phyloP scores from a whole-genome alignment of 1,140 invertebrate genomes.

The Drosophila subobscura region DNA sequence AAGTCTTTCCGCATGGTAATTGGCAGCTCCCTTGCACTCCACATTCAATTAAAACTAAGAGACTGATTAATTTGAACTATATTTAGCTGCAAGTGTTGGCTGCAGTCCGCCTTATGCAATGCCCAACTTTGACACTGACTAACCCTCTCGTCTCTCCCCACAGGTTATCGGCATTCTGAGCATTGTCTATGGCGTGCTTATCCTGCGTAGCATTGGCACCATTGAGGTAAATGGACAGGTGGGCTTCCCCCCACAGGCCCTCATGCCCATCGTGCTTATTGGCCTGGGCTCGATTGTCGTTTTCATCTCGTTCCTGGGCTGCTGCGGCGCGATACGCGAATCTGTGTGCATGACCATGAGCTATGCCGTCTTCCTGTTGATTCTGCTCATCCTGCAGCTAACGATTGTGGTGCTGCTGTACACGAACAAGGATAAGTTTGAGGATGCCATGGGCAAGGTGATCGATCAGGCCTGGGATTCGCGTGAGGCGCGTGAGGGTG shows the following conservation, averaged over 20 bases:
- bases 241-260: constrained; percentile 84
- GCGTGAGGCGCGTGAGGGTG: constrained; percentile 22
- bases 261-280: constrained; percentile 87
- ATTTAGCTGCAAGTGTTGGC: constrained; percentile 25
- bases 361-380: constrained; percentile 87
- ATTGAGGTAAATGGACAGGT: constrained; percentile 84
- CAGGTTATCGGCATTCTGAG: constrained; percentile 87
- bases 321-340: constrained; percentile 92
- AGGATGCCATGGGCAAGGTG: constrained; percentile 82
- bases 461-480: constrained; percentile 81
- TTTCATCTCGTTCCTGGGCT: constrained; percentile 92
- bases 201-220: constrained; percentile 84
- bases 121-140: background rate
- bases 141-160: background rate
- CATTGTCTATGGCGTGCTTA: constrained; percentile 86
- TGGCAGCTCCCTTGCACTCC: constrained; percentile 23
- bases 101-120: no score
- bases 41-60: constrained; percentile 65
- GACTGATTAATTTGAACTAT: constrained; percentile 61
- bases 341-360: constrained; percentile 92
- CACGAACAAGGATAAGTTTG: constrained; percentile 81
- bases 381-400: constrained; percentile 87
- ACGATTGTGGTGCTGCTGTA: constrained; percentile 86
- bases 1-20: constrained; percentile 60
- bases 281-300: constrained; percentile 89